Base-by-base conservation (phyloP, 2,888 invertebrate species). In the Eugnorisma glareosa region DNA sequence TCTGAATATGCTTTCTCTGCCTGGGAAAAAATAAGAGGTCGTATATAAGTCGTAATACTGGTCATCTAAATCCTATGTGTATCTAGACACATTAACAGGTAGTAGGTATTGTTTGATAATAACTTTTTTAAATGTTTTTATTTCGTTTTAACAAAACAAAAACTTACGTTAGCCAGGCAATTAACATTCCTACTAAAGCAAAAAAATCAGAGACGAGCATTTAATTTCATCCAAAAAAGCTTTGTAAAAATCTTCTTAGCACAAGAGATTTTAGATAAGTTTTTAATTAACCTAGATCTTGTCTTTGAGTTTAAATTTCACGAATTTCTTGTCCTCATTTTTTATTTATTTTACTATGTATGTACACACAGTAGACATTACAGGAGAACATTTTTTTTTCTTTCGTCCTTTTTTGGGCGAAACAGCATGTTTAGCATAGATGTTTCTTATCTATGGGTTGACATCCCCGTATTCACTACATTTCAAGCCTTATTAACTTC, bases 1-100 rank as follows among this genome's bases (percentile, higher is more conserved):
- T 91, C 92, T 51, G 89, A 86, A 83, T 91, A 93, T 72, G 85
- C 76, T 61, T 91, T 89, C 67, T 93, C 90, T 7, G 90, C 88
- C 96, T 96, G 91, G 24, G 75, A 86, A 61, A 35, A 66, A 85
- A 18, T 84, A 61, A 31, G 43, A 59, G 81, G 0, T 31, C 21
- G 7, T 10, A 8, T 57, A 7, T 11, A 11, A 11, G 7, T 21
- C 31, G 18, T 31, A 10, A 35, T 10, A 10, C 31, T 59, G 21
- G 31, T 31, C 8, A 21, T 31, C 0, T 15, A 6, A 57, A 57
- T 57, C 59, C 21, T 31, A 18, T 1, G 31, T 21, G 21, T 59
- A 21, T 59, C 21, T 35, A 61, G 2, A 61, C 35, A 31, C 31
- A 59, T 24, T 35, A 61, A 35, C 11, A 35, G 21, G 31, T 57